Evolutionary conservation across 2,888 invertebrate species (phyloP), one percentile per base, ranked within the genome.

Genomic region (Drosophila neutralis): DNA sequence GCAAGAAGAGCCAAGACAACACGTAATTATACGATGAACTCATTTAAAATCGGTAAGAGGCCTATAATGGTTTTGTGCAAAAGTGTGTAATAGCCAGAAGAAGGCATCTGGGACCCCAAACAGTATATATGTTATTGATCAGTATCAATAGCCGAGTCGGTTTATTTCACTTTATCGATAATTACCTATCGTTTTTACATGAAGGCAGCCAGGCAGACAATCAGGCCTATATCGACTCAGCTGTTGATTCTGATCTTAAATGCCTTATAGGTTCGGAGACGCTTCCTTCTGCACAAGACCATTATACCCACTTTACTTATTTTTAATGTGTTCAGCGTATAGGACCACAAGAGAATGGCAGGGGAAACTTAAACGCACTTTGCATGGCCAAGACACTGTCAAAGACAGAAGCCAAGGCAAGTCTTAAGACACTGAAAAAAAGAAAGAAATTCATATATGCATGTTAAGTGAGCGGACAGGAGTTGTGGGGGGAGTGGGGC

Each of bases 381-480:
- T 40, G 56, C 62, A 65, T 73, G 65, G 57, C 78, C 58, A 65
- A 75, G 64, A 61, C 59, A 57, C 49, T 42, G 54, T 15, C 40
- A 67, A 52, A 63, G 60, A 24, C 60, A 76, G 18, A 21, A 45
- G 27, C 5, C 45, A 15, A 1, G 29, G 36, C 21, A 48, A 27
- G 27, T 21, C 54, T 51, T 18, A 10, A 51, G 40, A 61, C 40
- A 29, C 36, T 49, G 24, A 15, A 61, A 29, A 42, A 21, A 35
- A 24, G n/a, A 29, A 24, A 15, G 29, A 24, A 33, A n/a, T 52
- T 64, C 53, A 65, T 78, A 83, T 69, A 67, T 80, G 69, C 61
- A 62, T 61, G 69, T 52, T 31, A 21, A 69, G 24, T 13, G 40
- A 13, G 42, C 45, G 45, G 45, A 45, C 15, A 15, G 31, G 33